phyloP scores from a whole-genome alignment of 2,888 invertebrate genomes.

The Oxyscelio sp. region DNA sequence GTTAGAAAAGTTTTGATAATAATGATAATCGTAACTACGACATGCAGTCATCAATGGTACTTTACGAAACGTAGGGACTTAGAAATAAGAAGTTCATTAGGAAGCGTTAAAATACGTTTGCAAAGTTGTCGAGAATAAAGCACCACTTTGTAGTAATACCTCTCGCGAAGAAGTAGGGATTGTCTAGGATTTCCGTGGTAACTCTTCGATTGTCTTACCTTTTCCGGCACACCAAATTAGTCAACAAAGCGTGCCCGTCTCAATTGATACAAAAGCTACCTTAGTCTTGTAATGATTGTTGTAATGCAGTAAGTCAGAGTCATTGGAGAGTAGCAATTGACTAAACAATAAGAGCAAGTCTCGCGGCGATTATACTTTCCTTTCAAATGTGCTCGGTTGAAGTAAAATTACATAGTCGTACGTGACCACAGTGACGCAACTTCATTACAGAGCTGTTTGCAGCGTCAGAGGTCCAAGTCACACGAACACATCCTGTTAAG shows the following conservation, averaged over 20 bases:
- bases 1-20: constrained; percentile 29
- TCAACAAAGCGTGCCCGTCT: constrained; percentile 26
- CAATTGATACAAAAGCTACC: constrained; percentile 83
- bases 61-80: constrained; percentile 18
- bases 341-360: constrained; percentile 57
- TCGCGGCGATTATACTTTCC: constrained; percentile 57
- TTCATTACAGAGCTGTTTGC: too few relatives aligned
- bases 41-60: constrained; percentile 36
- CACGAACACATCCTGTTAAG: too few relatives aligned
- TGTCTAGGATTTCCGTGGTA: constrained; percentile 62
- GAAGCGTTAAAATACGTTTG: constrained; percentile 38
- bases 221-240: constrained; percentile 23
- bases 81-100: constrained; percentile 10
- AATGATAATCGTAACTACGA: constrained; percentile 25
- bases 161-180: constrained; percentile 58
- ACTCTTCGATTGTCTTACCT: constrained; percentile 66
- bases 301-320: constrained; percentile 80
- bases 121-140: constrained; percentile 37
- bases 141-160: constrained; percentile 41
- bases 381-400: constrained; percentile 25
- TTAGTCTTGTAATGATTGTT: constrained; percentile 85
- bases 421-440: constrained; percentile 32
- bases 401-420: constrained; percentile 50
- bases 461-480: too few relatives aligned
- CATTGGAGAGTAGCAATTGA: constrained; percentile 82